Evolutionary conservation across 2,888 invertebrate genomes (phyloP), one percentile per base, ranked within the genome.

Genomic region (Papilio gigon): DNA sequence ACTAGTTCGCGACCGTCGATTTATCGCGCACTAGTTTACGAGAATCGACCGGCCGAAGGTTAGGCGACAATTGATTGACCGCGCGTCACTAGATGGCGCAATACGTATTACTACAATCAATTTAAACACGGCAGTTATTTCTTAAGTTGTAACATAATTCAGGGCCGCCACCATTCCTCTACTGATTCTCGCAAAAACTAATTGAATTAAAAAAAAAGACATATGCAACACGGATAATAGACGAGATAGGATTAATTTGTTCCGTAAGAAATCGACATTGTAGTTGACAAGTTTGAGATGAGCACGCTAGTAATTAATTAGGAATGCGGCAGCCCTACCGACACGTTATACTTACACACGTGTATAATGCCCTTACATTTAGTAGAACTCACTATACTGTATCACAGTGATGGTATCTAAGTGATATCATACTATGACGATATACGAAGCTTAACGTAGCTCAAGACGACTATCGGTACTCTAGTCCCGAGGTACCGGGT

Each of bases 401-500:
- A 79, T 78, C 78, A 77, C 79, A 78, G 77, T 74, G 77, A 79
- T 78, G 77, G 75, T 76, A 77, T 73, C 76, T 73, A 74, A 75
- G 71, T 70, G 76, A 77, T 71, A 75, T 71, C 74, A 74, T 72
- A 76, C 71, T 68, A 74, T 74, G 69, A 62, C 22, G 22, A 62
- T 63, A 77, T 73, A 71, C 73, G 74, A 80, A 81, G 79, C 80
- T 76, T 76, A 71, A 74, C 75, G 76, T 76, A 77, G 75, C 75
- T 76, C 76, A 73, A 75, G 74, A 74, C 75, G 75, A 72, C 72
- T 77, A 78, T 75, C 71, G 74, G 75, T 61, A 72, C n/a, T 72
- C 76, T 78, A 78, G 78, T 73, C 78, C 77, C 78, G 75, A 77
- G 75, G 74, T 73, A 75, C 69, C 70, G 70, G 73, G 68, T 68